Percentiles rank a stretch among this genome's conserved stretches.
Evolutionary conservation across 1,140 invertebrate species (phyloP).

Genomic region (Penaeus indicus): DNA sequence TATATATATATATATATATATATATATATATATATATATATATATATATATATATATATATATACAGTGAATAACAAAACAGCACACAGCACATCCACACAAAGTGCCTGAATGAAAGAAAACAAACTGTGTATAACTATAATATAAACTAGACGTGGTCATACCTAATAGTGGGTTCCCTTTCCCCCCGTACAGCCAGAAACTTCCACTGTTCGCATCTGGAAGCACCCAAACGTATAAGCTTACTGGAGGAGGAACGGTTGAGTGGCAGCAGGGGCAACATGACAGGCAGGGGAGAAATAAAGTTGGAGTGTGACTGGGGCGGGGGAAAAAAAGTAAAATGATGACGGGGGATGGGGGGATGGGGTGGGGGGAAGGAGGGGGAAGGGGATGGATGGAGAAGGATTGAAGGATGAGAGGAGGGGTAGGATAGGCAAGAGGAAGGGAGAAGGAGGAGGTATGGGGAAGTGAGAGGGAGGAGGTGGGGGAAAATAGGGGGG

Average conservation of each 20-base stretch:
- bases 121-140: not conserved
- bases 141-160: constrained; percentile 22
- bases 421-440: not conserved
- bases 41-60: not conserved
- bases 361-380: not conserved
- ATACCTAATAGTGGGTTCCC: constrained; percentile 59
- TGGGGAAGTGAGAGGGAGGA: constrained; percentile 14
- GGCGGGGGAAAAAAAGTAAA: not conserved
- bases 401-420: not conserved
- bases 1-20: constrained; percentile 40
- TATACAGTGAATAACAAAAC: not conserved
- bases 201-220: constrained; percentile 51
- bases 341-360: constrained; percentile 4
- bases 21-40: not conserved
- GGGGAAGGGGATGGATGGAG: not conserved
- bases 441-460: not conserved
- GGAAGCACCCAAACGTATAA: constrained; percentile 57
- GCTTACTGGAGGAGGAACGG: constrained; percentile 8
- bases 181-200: constrained; percentile 61
- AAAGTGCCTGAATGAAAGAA: not conserved
- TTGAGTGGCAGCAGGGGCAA: not conserved
- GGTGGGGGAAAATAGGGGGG: constrained; percentile 6
- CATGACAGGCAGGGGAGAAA: not conserved
- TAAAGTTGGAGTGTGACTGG: not conserved
- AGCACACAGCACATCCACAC: not conserved